Base-by-base conservation (phyloP, 2,888 invertebrate species). In the Drosophila ustulata region DNA sequence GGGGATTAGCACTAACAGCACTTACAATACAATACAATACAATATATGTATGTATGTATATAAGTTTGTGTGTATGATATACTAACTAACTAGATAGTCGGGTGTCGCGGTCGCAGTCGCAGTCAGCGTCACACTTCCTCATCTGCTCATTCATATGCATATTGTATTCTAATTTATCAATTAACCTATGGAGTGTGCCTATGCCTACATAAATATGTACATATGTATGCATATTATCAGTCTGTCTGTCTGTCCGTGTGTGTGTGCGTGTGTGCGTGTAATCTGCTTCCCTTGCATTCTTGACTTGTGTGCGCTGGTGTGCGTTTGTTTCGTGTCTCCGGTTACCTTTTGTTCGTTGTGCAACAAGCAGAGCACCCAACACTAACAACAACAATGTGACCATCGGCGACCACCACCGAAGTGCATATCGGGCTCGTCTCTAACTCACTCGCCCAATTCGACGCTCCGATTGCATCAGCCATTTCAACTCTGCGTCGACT, bases 401-500 rank as follows among this genome's bases (percentile, higher is more conserved):
- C 59, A 50, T 56, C 67, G 74, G 69, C 80, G 74, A 78, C 78
- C 80, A 74, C 53, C 61, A 75, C 57, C 66, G 58, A 56, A 45
- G 59, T 18, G 39, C 13, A 13, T 61, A 30, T 23, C 50, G 52
- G 7, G 66, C 68, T 51, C 32, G 39, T 66, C 68, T 51, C 32
- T 45, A 50, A 55, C 53, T 46, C 73, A 67, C 86, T 86, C 87
- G 65, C 83, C 75, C 77, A 85, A 85, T 82, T 85, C 57, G 49
- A 26, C 46, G 25, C 53, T 45, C 18, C 50, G 69, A 88, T 87
- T 87, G 84, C 86, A 88, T 87, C 86, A 87, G 89, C 86, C 89
- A 88, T 77, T 84, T 74, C 58, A 51, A 47, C 73, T 64, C 62
- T 51, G 43, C 58, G 68, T 52, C 34, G 32, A 18, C 18, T 18